Conservation (phyloP, 2,888 invertebrate species). For the Ichneumoninae sp. region DNA sequence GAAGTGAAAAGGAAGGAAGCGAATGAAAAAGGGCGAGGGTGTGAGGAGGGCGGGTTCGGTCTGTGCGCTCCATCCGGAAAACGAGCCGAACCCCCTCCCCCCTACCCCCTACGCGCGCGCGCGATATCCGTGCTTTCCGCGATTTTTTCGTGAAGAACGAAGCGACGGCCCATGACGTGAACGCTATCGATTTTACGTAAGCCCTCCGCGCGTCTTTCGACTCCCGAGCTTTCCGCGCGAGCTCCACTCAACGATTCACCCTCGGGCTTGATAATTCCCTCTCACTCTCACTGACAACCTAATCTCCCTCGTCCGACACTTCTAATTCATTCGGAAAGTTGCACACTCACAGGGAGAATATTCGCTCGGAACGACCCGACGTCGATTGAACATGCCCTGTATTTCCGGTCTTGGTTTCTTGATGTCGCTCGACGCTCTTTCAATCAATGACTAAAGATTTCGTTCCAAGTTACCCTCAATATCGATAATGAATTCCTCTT, state of each 20-base stretch:
- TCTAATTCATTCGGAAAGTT: slow-evolving; percentile 51
- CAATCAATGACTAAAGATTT: slow-evolving; percentile 22
- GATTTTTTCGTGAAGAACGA: slow-evolving; percentile 49
- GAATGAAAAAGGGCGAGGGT: background rate
- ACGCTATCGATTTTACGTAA: slow-evolving; percentile 66
- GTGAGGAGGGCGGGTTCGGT: background rate
- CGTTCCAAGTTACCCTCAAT: background rate
- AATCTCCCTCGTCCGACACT: slow-evolving; percentile 50
- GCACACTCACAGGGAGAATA: slow-evolving; percentile 31
- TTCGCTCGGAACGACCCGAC: slow-evolving; percentile 28
- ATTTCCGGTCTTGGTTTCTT: background rate
- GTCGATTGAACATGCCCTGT: background rate
- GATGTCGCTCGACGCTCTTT: background rate
- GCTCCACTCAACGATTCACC: slow-evolving; percentile 34
- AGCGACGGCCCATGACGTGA: slow-evolving; percentile 47
- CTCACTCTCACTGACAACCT: slow-evolving; percentile 50
- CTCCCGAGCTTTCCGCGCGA: slow-evolving; percentile 31
- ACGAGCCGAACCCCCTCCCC: background rate
- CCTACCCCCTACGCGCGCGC: no score
- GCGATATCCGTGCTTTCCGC: slow-evolving; percentile 21
- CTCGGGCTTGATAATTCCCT: slow-evolving; percentile 45
- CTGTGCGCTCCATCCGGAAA: slow-evolving; percentile 29
- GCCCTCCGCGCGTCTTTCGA: slow-evolving; percentile 35
- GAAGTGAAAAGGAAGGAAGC: slow-evolving; percentile 15
- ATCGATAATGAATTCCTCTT: slow-evolving; percentile 23